phyloP scores from a whole-genome alignment of 2,888 invertebrate genomes.

The Acrobasis suavella region DNA sequence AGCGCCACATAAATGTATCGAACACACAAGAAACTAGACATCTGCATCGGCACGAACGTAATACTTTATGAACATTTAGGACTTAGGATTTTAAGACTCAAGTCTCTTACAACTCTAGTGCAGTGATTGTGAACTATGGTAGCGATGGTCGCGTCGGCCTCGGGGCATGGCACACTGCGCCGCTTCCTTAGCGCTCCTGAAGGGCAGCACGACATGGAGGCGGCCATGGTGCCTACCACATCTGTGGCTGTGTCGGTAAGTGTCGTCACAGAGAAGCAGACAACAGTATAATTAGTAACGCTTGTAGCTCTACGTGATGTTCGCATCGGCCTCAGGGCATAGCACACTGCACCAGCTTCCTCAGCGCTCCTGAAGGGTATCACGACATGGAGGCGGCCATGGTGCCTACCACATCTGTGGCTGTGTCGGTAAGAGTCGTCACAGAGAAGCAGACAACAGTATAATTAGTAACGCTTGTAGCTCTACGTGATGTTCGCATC shows the following conservation, averaged over 20 bases:
- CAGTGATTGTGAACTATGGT: constrained; percentile 72
- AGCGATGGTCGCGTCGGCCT: constrained; percentile 78
- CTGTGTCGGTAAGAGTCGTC: constrained; percentile 76
- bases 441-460: too few species aligned
- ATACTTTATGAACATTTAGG: neutral
- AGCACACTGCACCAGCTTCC: constrained; percentile 77
- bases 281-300: too few species aligned
- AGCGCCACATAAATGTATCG: too few species aligned
- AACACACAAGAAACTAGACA: neutral
- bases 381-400: constrained; percentile 53
- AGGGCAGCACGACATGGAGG: constrained; percentile 59
- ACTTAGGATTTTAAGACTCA: constrained; percentile 1
- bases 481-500: constrained; percentile 71
- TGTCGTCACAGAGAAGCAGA: constrained; percentile 12
- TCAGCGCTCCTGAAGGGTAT: constrained; percentile 74
- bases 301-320: constrained; percentile 53
- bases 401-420: constrained; percentile 68
- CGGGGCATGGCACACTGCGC: constrained; percentile 78
- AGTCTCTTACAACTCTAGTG: constrained; percentile 32
- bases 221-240: constrained; percentile 61
- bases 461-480: too few species aligned
- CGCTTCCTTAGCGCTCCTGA: constrained; percentile 77
- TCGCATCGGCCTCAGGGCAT: constrained; percentile 77
- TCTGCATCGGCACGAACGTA: neutral
- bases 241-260: constrained; percentile 79